Percentiles rank a stretch among this genome's conserved stretches.
These are phyloP conservation scores for Leucoma salicis DNA, from an alignment of 2,888 invertebrate genomes.

Conservation along the genomic window DNA sequence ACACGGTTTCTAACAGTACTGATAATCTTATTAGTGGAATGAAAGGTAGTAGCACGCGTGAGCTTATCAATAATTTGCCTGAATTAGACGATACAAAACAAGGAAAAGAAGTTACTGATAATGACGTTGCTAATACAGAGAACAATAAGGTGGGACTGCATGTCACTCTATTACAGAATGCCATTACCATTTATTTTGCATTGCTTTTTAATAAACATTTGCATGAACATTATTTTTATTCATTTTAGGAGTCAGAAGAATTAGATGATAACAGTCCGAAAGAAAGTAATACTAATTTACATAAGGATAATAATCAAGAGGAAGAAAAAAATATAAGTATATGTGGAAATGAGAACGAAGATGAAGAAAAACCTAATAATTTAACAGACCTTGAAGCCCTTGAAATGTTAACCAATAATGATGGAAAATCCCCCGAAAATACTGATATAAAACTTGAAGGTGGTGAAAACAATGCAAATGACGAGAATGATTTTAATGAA, in stretches of 20 bases:
- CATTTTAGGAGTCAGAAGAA: conserved; percentile 64
- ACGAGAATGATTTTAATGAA: conserved; percentile 17
- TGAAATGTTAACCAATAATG: conserved; percentile 1
- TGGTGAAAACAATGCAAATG: conserved; percentile 15
- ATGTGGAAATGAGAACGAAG: conserved; percentile 13
- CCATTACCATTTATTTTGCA: conserved; percentile 63
- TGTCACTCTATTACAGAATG: conserved; percentile 47
- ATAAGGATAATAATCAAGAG: neutral
- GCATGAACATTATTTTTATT: conserved; percentile 68
- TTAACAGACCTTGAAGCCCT: conserved; percentile 2
- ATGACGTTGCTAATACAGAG: conserved; percentile 34
- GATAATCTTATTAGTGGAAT: conserved; percentile 52
- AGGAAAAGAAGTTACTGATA: conserved; percentile 28
- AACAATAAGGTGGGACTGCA: conserved; percentile 64
- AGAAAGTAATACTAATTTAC: conserved; percentile 6
- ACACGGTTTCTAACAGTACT: conserved; percentile 61
- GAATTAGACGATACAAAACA: conserved; percentile 61
- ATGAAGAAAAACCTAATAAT: conserved; percentile 5
- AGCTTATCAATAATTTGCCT: conserved; percentile 67
- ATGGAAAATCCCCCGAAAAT: conserved; percentile 16
- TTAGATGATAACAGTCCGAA: conserved; percentile 24
- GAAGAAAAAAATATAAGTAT: conserved; percentile 12
- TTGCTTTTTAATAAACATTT: conserved; percentile 69
- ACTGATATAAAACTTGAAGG: conserved; percentile 17
- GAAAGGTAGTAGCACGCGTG: conserved; percentile 74